Base-by-base conservation (phyloP, 2,888 invertebrate genomes). In the Trachelus stipa region DNA sequence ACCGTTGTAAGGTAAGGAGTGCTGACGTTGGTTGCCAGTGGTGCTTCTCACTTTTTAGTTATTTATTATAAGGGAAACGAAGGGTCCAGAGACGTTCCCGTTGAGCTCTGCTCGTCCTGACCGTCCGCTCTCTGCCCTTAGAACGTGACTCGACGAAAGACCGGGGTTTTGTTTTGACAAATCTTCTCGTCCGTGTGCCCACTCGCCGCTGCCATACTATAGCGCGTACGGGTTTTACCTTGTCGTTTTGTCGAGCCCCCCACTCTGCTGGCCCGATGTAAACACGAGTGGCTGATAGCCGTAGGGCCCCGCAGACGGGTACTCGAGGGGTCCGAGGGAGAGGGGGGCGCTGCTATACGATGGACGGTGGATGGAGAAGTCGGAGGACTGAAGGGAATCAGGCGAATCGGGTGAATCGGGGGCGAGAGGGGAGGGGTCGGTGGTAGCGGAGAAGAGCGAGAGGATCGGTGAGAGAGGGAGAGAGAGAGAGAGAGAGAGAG, bases 281-380 rank as follows among this genome's bases (percentile, higher is more conserved):
- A 90, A 90, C 88, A 89, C 90, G 87, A 89, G 88, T 90, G 90
- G 88, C 89, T 88, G 89, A 89, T 90, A 90, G 87, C 86, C 87
- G 80, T 82, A 83, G 85, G 87, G 87, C 87, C 87, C 86, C 71
- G 31, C 73, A 33, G 76, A 23, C 40, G 35, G 56, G 15, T 73
- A 69, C 77, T 35, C 74, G 68, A 68, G 73, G 74, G 69, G 37
- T 34, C 33, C 11, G 33, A 23, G 77, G 76, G 73, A 34, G 34
- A 30, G 15, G 68, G 12, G 74, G 1, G 34, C 71, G 71, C 31
- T 23, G 71, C 71, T 71, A 56, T 23, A 56, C 56, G 56, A 15
- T 56, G 56, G 23, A 56, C 56, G 23, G 56, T 56, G 56, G 56
- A 56, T 23, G 56, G 56, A 23, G 56, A 23, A 56, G 40, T 56